These are phyloP conservation scores for Holotrichia oblita DNA, from an alignment of 1,140 invertebrate genomes.

Conservation along the genomic window DNA sequence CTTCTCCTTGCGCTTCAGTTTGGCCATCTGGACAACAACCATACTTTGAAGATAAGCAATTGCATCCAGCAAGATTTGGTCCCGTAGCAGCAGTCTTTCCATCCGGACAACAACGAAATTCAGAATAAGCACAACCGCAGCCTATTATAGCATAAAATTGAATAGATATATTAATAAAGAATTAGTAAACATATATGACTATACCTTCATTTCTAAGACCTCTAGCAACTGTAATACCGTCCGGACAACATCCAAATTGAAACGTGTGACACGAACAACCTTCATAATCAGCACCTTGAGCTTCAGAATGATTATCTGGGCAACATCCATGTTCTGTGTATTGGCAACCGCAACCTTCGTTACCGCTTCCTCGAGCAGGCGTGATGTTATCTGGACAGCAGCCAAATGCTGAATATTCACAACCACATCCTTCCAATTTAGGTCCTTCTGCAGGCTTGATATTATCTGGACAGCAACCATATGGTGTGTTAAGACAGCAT, in stretches of 20 bases:
- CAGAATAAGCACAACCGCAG: slow-evolving; percentile 82
- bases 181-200: not conserved
- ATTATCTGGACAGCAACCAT: slow-evolving; percentile 92
- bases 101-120: slow-evolving; percentile 90
- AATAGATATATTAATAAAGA: not conserved
- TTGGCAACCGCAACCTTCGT: slow-evolving; percentile 87
- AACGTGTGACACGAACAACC: slow-evolving; percentile 88
- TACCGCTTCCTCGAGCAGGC: slow-evolving; percentile 76
- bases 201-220: slow-evolving; percentile 76
- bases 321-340: slow-evolving; percentile 84
- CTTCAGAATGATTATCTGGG: slow-evolving; percentile 80
- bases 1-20: slow-evolving; percentile 80
- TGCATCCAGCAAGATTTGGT: slow-evolving; percentile 75
- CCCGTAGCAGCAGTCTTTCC: slow-evolving; percentile 77
- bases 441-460: slow-evolving; percentile 83
- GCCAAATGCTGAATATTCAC: slow-evolving; percentile 78
- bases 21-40: slow-evolving; percentile 89
- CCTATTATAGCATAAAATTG: slow-evolving; percentile 61
- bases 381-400: slow-evolving; percentile 91
- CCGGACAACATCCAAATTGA: slow-evolving; percentile 93
- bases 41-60: slow-evolving; percentile 79
- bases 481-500: slow-evolving; percentile 78
- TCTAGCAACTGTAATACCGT: slow-evolving; percentile 83
- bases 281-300: slow-evolving; percentile 73
- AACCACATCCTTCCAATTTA: slow-evolving; percentile 84